Evolutionary conservation across 2,113 vertebrate genomes (phyloP), one percentile per base, ranked within the genome.

Genomic region (Elgaria multicarinata): DNA sequence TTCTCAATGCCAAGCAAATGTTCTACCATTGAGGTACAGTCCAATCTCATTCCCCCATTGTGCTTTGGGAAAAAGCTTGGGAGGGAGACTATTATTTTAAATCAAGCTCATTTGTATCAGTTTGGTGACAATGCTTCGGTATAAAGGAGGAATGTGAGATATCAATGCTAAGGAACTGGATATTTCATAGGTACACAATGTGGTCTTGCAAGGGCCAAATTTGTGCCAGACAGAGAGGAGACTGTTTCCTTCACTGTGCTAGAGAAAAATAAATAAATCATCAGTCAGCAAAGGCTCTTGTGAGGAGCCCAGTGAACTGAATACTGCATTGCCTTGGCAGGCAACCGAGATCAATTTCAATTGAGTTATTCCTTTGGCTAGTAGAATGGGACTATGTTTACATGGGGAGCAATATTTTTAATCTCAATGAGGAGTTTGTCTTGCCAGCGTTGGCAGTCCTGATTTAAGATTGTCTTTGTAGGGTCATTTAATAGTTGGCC

Each of bases 321-420:
- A 39, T 87, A n/a, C 58, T 87, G n/a, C 71, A 90, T 76, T 26
- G 24, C 6, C 46, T 83, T 83, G 89, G 85, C 85, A 90, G 18
- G 71, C 69, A 28, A 75, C 3, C 3, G 3, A 87, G 72, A 82
- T 90, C 71, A 10, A 83, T 90, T 83, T 33, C 46, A 87, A 39
- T 69, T 67, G 80, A 74, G 71, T 77, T 77, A 58, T 71, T 69
- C 58, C 20, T 14, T 44, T 83, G 36, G 79, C 81, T 53, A 76
- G 71, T 6, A 55, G 44, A 71, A 42, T 39, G 46, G 64, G 81
- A 42, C 46, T 46, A 42, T 83, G 74, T 77, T 83, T 77, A 89
- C 74, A 83, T 24, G 26, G 26, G 8, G 64, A 83, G 58, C 58
- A 77, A 87, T 69, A 87, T 71, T 66, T 89, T 67, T 53, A 87